These are phyloP conservation scores for Nicator chloris DNA, from an alignment of 2,113 vertebrate species.

Conservation along the genomic window DNA sequence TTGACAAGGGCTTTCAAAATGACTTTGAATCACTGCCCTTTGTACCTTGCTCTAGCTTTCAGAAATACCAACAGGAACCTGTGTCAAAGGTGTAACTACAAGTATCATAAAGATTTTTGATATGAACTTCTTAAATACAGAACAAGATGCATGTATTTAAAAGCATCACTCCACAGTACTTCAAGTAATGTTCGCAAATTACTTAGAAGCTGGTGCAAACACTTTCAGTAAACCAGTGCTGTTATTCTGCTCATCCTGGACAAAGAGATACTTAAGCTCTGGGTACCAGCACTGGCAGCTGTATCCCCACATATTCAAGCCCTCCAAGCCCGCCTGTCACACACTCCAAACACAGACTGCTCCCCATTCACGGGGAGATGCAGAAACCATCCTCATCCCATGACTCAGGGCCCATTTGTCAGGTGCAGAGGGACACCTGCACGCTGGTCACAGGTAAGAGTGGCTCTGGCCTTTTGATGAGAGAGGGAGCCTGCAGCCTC, in stretches of 20 bases:
- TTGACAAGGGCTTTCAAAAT: background rate
- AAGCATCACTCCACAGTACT: background rate
- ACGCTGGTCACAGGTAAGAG: accelerated
- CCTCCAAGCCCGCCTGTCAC: accelerated
- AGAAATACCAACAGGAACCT: background rate
- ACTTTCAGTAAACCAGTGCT: background rate
- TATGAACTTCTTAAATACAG: background rate
- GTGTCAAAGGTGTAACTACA: background rate
- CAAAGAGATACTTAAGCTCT: background rate
- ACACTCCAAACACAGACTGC: background rate
- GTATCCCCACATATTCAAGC: background rate
- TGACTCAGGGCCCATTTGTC: background rate
- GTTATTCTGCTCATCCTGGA: background rate
- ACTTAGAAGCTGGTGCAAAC: background rate
- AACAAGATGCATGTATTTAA: background rate
- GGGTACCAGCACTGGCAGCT: background rate
- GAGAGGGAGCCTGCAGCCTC: background rate
- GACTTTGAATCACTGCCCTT: background rate
- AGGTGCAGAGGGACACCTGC: background rate
- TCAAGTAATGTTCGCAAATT: background rate
- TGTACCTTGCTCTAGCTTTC: background rate
- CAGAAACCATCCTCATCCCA: background rate
- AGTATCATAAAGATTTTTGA: background rate
- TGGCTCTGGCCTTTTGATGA: accelerated
- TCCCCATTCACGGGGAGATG: accelerated